Evolutionary conservation across 2,113 vertebrate species (phyloP), one percentile per base, ranked within the genome.

Genomic region (Alligator sinensis): DNA sequence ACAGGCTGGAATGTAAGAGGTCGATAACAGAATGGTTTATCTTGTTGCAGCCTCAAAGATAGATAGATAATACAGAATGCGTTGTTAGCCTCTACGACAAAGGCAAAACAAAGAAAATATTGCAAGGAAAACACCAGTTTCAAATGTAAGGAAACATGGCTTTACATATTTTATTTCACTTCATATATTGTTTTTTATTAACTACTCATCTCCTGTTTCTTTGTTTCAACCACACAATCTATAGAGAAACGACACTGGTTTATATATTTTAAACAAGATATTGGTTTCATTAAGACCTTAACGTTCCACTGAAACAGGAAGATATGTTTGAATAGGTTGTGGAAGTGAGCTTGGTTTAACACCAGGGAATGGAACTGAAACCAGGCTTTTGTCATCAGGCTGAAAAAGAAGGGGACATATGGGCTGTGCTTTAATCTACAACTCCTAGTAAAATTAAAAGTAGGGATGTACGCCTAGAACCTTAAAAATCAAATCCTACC

Each of bases 401-500:
- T 14, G 28, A 2, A 74, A 16, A 87, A 72, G 18, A 2, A 70
- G 63, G 70, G 88, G 21, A 82, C 70, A 30, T 1, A 61, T 58
- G 21, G 59, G 4, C 13, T 57, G 1, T 87, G 3, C 77, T 84
- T 77, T 77, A 92, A 82, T 87, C 0, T 57, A 47, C n/a, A 80
- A 54, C 92, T 93, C 82, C n/a, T 80, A 27, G 63, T 63, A 27
- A 92, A 94, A 55, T 80, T 47, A 55, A 68, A 57, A 55, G 0
- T 1, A 88, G 47, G 68, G 85, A 17, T 77, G 12, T 58, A 79
- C 92, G 80, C 77, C 81, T 57, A 70, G 38, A 87, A 64, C 76
- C 80, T 89, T 82, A 89, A 92, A 95, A 95, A 94, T 78, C 72
- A 84, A 70, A 6, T 34, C 78, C 90, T 80, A 76, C 80, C 72